Evolutionary conservation across 2,888 invertebrate species (phyloP).

Genomic region (Andricus quercusramuli): DNA sequence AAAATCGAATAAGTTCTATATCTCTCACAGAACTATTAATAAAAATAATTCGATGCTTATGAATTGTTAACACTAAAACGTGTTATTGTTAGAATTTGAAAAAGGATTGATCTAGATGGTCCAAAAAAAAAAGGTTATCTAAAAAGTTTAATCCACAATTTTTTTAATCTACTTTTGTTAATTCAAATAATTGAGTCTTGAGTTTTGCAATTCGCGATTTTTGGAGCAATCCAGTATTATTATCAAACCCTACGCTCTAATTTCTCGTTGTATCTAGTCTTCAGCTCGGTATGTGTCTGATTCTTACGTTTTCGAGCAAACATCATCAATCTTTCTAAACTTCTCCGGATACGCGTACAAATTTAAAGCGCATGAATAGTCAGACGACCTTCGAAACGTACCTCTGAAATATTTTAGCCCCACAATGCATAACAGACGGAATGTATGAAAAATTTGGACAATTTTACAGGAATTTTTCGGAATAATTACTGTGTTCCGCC

Average conservation of each 20-base stretch:
- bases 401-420: not conserved
- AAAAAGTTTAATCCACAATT: slow-evolving; percentile 8
- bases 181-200: slow-evolving; percentile 18
- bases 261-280: slow-evolving; percentile 39
- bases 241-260: not conserved
- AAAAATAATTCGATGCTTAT: slow-evolving; percentile 25
- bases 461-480: not conserved
- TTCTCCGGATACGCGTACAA: not conserved
- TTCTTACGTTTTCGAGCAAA: slow-evolving; percentile 33
- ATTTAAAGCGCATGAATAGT: slow-evolving; percentile 53
- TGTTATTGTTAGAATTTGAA: slow-evolving; percentile 27
- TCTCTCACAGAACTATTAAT: not conserved
- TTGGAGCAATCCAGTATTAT: slow-evolving; percentile 5
- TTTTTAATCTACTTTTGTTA: not conserved
- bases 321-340: slow-evolving; percentile 21
- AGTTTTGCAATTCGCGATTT: slow-evolving; percentile 10
- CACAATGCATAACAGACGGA: slow-evolving; percentile 20
- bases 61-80: slow-evolving; percentile 36
- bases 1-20: not conserved
- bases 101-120: slow-evolving; percentile 11
- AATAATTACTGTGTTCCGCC: not conserved
- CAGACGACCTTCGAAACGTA: slow-evolving; percentile 42
- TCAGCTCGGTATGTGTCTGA: slow-evolving; percentile 17
- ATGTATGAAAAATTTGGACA: slow-evolving; percentile 14
- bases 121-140: slow-evolving; percentile 9